Evolutionary conservation across 2,797 vertebrate species (phyloP).

Genomic region (Sylvilagus floridanus): DNA sequence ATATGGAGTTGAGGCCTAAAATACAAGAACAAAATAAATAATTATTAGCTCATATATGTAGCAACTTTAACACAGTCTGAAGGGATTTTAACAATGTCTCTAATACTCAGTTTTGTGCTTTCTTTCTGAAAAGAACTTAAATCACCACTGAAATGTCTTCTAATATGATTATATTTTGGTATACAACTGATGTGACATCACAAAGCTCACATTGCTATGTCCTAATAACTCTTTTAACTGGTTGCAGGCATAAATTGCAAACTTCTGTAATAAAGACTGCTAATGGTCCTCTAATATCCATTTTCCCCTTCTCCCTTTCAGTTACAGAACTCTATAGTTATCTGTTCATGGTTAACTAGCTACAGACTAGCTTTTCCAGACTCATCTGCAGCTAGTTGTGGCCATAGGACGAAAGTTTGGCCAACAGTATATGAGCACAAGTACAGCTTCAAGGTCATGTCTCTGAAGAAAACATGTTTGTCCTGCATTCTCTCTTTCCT

Average conservation of each 20-base stretch:
- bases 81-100: slow-evolving; percentile 70
- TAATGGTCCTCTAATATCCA: background rate
- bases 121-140: slow-evolving; percentile 66
- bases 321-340: background rate
- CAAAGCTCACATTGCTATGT: background rate
- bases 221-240: slow-evolving; percentile 34
- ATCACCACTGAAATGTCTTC: slow-evolving; percentile 38
- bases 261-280: background rate
- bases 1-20: slow-evolving; percentile 95
- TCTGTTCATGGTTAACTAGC: background rate
- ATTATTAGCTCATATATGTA: slow-evolving; percentile 79
- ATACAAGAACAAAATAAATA: slow-evolving; percentile 83
- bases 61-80: slow-evolving; percentile 75
- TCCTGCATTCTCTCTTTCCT: background rate
- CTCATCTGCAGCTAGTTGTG: background rate
- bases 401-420: background rate
- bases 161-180: background rate
- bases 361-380: slow-evolving; percentile 21
- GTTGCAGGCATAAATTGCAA: slow-evolving; percentile 16
- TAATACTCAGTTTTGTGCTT: slow-evolving; percentile 35
- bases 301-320: slow-evolving; percentile 14
- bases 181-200: background rate
- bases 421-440: background rate
- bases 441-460: background rate
- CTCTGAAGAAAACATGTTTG: slow-evolving; percentile 4